Evolutionary conservation across 2,888 invertebrate species (phyloP).

Genomic region (Agriotes lineatus): DNA sequence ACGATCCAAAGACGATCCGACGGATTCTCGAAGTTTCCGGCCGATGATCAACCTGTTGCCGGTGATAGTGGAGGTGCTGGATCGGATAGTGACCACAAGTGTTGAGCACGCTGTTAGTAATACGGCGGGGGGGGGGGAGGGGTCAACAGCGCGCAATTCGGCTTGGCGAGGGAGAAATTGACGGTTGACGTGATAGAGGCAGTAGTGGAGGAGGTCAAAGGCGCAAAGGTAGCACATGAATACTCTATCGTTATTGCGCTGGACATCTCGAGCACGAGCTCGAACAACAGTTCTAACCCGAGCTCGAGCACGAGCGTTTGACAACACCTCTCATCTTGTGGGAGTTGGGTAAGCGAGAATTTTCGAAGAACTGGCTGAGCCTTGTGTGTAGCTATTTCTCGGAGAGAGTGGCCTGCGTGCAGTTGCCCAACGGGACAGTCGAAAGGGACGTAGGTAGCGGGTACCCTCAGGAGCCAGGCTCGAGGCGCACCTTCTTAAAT

Average conservation of each 20-base stretch:
- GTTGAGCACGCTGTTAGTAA: neutral
- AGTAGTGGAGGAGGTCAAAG: neutral
- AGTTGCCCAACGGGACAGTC: neutral
- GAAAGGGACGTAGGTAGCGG: neutral
- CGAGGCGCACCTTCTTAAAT: neutral
- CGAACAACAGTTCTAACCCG: too few relatives aligned
- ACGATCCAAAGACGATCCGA: neutral
- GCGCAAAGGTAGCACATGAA: conserved; percentile 21
- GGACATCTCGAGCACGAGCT: conserved; percentile 40
- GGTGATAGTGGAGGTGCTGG: conserved; percentile 21
- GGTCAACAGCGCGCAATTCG: too few relatives aligned
- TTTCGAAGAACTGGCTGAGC: neutral
- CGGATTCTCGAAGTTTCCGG: too few relatives aligned
- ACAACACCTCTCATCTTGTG: too few relatives aligned
- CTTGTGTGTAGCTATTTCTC: neutral
- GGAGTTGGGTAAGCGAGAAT: too few relatives aligned
- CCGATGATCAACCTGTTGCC: conserved; percentile 31
- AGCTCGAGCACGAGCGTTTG: too few relatives aligned
- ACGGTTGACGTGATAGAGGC: conserved; percentile 16
- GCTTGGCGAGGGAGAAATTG: neutral
- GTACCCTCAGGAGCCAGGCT: neutral
- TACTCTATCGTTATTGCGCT: conserved; percentile 36
- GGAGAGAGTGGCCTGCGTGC: neutral
- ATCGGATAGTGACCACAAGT: neutral
- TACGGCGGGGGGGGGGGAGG: too few relatives aligned